Base-by-base conservation (phyloP, 2,113 vertebrate species). In the Redunca redunca region DNA sequence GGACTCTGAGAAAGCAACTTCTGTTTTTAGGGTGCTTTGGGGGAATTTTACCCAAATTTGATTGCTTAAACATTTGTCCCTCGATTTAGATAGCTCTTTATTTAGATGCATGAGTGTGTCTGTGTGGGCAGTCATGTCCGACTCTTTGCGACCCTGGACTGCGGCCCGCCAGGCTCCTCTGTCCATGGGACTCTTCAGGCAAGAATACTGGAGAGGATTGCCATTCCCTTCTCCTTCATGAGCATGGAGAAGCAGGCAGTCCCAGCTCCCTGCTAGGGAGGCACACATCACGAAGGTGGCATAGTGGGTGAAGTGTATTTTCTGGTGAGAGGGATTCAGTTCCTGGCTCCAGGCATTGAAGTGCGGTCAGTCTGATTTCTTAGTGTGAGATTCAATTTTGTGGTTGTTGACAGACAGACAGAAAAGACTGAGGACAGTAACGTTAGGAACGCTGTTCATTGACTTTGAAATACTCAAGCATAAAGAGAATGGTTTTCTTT, bases 211-310 rank as follows among this genome's bases (percentile, higher is more conserved):
- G 67, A 25, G n/a, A 13, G 36, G 19, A 23, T 0, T 74, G 67
- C 67, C n/a, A 23, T 40, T 13, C 19, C 67, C 19, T 12, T 23
- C 67, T 74, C 67, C 67, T 2, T 40, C 67, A 71, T 1, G n/a
- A 74, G 67, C n/a, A 6, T 74, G 67, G 67, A 60, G 36, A 40
- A 57, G 6, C 1, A 15, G 80, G 64, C 13, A 13, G 4, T 25
- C 16, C 12, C 23, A 14, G 50, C 25, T 28, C 13, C 48, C 78
- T 50, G 21, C 48, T 16, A 55, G 50, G 8, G 4, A 2, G 40
- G 17, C 12, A 0, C 2, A 1, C 1, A 2, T 43, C 2, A 0
- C 25, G 67, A 46, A 48, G 40, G 14, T 17, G 6, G 14, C 4
- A 1, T 21, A 5, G 28, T 36, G 4, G 25, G 12, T 14, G 30